These are phyloP conservation scores for Incurvaria masculella DNA, from an alignment of 2,888 invertebrate genomes.

Conservation along the genomic window DNA sequence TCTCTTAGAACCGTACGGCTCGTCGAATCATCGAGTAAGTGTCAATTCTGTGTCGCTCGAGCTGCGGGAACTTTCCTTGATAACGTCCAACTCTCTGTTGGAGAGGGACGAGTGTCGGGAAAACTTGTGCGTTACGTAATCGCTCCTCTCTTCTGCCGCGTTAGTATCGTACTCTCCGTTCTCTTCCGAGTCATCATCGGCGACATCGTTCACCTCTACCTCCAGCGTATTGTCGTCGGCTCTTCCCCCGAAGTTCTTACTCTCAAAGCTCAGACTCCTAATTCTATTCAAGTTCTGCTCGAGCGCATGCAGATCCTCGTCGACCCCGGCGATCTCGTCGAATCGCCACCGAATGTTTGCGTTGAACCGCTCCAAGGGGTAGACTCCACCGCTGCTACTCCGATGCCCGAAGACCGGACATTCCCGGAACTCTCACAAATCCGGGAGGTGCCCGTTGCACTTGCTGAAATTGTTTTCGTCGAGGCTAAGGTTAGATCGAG, in stretches of 20 bases:
- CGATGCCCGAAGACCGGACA: conserved; percentile 54
- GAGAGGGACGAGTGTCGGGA: conserved; percentile 48
- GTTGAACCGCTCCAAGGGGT: conserved; percentile 48
- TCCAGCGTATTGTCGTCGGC: conserved; percentile 43
- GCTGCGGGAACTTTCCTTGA: conserved; percentile 52
- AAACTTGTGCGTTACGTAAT: conserved; percentile 40
- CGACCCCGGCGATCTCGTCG: conserved; percentile 35
- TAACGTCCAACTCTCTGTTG: conserved; percentile 50
- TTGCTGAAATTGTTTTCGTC: conserved; percentile 50
- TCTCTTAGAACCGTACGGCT: conserved; percentile 11
- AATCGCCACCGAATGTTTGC: conserved; percentile 51
- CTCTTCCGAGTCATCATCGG: conserved; percentile 38
- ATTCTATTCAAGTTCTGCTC: conserved; percentile 51
- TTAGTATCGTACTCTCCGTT: conserved; percentile 30
- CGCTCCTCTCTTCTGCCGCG: conserved; percentile 42
- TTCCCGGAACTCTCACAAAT: conserved; percentile 54
- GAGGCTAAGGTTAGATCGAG: conserved; percentile 48
- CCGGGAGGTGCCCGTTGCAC: conserved; percentile 49
- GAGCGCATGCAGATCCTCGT: conserved; percentile 40
- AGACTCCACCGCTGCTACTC: conserved; percentile 50
- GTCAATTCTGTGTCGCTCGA: conserved; percentile 55
- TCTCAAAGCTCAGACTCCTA: conserved; percentile 46
- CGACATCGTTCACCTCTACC: conserved; percentile 43
- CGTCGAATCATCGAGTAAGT: conserved; percentile 51
- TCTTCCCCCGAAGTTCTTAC: conserved; percentile 32